phyloP scores from a whole-genome alignment of 2,113 vertebrate genomes.

The Cyprinodon variegatus region DNA sequence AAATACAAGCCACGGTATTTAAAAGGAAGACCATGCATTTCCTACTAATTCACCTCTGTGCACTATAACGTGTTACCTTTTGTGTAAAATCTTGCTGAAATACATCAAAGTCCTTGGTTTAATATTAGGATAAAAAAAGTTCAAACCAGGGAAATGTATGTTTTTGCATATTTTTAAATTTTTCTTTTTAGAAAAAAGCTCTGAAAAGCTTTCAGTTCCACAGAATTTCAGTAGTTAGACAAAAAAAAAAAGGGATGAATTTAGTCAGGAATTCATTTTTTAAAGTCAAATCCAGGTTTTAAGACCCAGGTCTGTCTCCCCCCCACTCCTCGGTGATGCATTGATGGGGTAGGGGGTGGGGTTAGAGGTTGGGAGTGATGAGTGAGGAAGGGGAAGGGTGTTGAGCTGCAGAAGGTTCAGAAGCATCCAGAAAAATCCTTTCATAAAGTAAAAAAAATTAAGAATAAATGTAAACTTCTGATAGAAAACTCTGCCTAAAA shows the following conservation, averaged over 20 bases:
- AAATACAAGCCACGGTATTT: too few species aligned
- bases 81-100: background rate
- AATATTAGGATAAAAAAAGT: background rate
- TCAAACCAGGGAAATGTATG: background rate
- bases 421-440: constrained; percentile 44
- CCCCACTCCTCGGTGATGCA: constrained; percentile 39
- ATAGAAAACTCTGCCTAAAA: background rate
- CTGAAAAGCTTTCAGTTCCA: background rate
- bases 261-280: background rate
- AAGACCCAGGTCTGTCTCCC: constrained; percentile 61
- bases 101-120: background rate
- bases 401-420: constrained; percentile 68
- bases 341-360: constrained; percentile 17
- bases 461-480: background rate
- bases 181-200: background rate
- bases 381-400: constrained; percentile 43
- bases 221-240: background rate
- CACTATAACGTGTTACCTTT: background rate
- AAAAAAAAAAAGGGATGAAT: background rate
- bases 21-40: background rate
- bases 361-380: constrained; percentile 22
- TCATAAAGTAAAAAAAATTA: constrained; percentile 25
- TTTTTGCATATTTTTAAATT: too few species aligned
- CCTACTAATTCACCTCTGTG: background rate
- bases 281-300: background rate